A percentile compares a stretch with the other conserved stretches of the same genome.
Conservation (phyloP, 2,797 vertebrate species). For the Notolabrus celidotus region DNA sequence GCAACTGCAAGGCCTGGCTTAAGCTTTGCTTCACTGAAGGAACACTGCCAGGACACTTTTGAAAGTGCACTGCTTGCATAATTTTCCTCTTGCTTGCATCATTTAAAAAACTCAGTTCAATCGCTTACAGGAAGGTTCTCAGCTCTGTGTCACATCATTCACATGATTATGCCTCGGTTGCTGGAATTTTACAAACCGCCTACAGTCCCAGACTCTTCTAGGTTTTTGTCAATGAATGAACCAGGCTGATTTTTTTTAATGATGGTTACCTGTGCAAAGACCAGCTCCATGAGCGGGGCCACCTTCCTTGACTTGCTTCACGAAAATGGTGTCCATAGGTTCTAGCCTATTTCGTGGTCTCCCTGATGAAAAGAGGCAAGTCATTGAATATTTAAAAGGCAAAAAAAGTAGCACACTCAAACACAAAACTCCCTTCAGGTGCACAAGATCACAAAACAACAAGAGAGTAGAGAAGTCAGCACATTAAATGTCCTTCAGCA, state of each 20-base stretch:
- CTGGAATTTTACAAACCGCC: background rate
- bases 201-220: background rate
- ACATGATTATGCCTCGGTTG: background rate
- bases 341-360: slow-evolving; percentile 92
- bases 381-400: background rate
- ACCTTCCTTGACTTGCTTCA: slow-evolving; percentile 98
- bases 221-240: background rate
- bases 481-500: no score
- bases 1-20: background rate
- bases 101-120: slow-evolving; percentile 5
- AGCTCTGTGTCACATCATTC: slow-evolving; percentile 8
- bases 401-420: no score
- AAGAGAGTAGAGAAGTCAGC: no score
- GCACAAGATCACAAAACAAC: no score
- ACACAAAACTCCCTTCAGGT: no score
- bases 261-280: slow-evolving; percentile 92
- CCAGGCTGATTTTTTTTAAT: background rate
- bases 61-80: slow-evolving; percentile 28
- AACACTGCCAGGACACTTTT: slow-evolving; percentile 1
- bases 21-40: slow-evolving; percentile 14
- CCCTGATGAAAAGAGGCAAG: slow-evolving; percentile 79
- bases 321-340: slow-evolving; percentile 99
- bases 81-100: slow-evolving; percentile 22
- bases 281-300: slow-evolving; percentile 94
- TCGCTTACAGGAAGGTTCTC: background rate